Evolutionary conservation across 2,113 vertebrate genomes (phyloP).

Genomic region (Dendropsophus ebraccatus): DNA sequence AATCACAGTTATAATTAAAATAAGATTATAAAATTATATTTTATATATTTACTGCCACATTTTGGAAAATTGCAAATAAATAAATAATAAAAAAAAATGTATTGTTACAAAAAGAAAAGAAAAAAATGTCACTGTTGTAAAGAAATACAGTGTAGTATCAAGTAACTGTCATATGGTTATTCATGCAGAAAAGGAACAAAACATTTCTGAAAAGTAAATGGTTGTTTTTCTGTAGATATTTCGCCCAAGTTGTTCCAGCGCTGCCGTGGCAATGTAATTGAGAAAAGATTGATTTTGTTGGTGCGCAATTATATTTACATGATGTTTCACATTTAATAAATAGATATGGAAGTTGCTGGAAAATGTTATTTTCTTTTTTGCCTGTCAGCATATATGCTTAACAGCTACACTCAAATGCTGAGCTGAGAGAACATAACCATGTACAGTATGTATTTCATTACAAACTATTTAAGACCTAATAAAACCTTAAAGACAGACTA

Average conservation of each 20-base stretch:
- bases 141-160: neutral
- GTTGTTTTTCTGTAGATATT: constrained; percentile 16
- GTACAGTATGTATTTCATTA: neutral
- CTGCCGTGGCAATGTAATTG: constrained; percentile 15
- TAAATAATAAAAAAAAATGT: too few species aligned
- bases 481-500: neutral
- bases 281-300: constrained; percentile 27
- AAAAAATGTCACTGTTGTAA: constrained; percentile 1
- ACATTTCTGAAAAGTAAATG: constrained; percentile 1
- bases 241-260: neutral
- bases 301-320: constrained; percentile 23
- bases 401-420: neutral
- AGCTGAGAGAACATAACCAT: neutral
- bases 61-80: neutral
- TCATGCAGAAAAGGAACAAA: constrained; percentile 21
- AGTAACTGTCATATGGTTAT: neutral
- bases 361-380: constrained; percentile 16
- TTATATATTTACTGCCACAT: neutral
- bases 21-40: neutral
- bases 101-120: neutral
- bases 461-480: neutral
- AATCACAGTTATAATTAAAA: neutral
- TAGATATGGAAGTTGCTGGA: neutral
- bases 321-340: constrained; percentile 14
- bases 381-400: neutral